Evolutionary conservation across 2,888 invertebrate species (phyloP).

Genomic region (Andrena marginata): DNA sequence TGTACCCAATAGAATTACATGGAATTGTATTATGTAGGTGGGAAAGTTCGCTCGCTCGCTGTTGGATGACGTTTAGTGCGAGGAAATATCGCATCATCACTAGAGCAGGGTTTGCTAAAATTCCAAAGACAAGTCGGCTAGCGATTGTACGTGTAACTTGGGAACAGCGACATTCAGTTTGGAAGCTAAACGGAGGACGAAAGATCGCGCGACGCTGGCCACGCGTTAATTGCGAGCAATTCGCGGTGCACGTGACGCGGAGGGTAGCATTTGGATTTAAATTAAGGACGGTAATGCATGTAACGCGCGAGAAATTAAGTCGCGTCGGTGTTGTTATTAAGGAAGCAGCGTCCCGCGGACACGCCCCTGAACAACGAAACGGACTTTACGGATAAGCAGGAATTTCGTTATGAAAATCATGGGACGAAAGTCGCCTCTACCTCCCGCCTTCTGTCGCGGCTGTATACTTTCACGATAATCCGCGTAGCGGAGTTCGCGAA

Average conservation of each 20-base stretch:
- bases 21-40: no score
- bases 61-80: no score
- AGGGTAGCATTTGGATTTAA: slow-evolving; percentile 18
- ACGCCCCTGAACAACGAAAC: slow-evolving; percentile 9
- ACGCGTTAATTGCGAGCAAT: neutral
- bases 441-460: neutral
- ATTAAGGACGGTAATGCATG: neutral
- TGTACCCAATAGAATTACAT: no score
- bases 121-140: neutral
- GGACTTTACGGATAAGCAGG: slow-evolving; percentile 9
- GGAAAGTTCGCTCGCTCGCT: no score
- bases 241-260: neutral
- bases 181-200: neutral
- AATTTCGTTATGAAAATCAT: slow-evolving; percentile 33
- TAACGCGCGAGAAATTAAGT: slow-evolving; percentile 26
- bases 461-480: slow-evolving; percentile 6
- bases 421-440: neutral
- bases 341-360: slow-evolving; percentile 14
- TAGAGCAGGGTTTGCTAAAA: neutral
- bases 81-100: no score
- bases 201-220: neutral
- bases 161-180: neutral
- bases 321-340: slow-evolving; percentile 11
- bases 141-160: neutral
- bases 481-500: slow-evolving; percentile 20